phyloP scores from a whole-genome alignment of 2,888 invertebrate genomes.

The Epinotia ramella region DNA sequence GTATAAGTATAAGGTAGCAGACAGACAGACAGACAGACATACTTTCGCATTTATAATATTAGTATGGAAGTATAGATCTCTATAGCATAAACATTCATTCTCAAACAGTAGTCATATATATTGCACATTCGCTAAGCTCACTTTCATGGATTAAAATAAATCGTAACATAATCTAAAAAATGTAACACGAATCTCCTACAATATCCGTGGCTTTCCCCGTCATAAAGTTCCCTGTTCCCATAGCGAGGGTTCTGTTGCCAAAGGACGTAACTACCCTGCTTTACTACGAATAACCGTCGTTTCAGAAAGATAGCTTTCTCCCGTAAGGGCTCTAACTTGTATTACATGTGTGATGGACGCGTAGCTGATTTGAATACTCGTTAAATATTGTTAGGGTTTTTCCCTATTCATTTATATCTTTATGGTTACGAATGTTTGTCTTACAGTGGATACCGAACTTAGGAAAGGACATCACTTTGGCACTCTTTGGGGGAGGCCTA shows the following conservation, averaged over 20 bases:
- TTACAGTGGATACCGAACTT: not conserved
- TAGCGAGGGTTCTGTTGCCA: not conserved
- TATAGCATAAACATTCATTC: too few relatives aligned
- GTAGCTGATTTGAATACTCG: slow-evolving; percentile 25
- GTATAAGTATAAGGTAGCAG: too few relatives aligned
- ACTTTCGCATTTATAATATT: too few relatives aligned
- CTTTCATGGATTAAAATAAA: too few relatives aligned
- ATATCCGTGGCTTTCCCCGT: not conserved
- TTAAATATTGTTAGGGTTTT: slow-evolving; percentile 16
- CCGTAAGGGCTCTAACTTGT: slow-evolving; percentile 14
- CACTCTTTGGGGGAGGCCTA: too few relatives aligned
- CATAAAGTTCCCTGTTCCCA: slow-evolving; percentile 5
- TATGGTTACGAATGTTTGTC: not conserved
- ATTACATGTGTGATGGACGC: slow-evolving; percentile 18
- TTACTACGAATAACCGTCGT: not conserved
- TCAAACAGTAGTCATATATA: too few relatives aligned
- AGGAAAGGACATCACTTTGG: too few relatives aligned
- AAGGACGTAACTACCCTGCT: slow-evolving; percentile 3
- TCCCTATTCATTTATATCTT: not conserved
- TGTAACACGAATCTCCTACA: not conserved
- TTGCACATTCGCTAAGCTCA: too few relatives aligned
- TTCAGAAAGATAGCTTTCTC: not conserved
- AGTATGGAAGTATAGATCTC: too few relatives aligned
- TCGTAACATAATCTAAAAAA: not conserved
- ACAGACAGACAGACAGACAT: too few relatives aligned